phyloP scores from a whole-genome alignment of 2,888 invertebrate genomes.

The Cataglyphis albicans region DNA sequence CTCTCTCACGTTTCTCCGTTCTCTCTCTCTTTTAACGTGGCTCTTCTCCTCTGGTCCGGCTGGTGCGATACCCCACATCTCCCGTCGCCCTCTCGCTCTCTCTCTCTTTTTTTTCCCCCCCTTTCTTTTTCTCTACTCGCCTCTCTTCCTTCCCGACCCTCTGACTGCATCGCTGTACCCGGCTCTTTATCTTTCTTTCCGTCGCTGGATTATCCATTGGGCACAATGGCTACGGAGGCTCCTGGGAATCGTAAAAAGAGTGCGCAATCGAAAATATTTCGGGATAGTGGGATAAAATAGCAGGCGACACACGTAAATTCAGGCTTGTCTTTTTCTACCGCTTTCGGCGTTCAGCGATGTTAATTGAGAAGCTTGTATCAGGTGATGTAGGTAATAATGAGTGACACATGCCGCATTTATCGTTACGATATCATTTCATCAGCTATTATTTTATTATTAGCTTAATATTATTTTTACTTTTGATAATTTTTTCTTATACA shows the following conservation, averaged over 20 bases:
- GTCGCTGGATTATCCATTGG: slow-evolving; percentile 51
- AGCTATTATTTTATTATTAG: not conserved
- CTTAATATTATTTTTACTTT: not conserved
- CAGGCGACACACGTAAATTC: slow-evolving; percentile 26
- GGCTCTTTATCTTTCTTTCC: slow-evolving; percentile 53
- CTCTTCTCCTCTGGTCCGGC: slow-evolving; percentile 69
- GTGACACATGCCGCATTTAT: not conserved
- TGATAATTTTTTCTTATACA: not conserved
- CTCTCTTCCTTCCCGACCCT: slow-evolving; percentile 50
- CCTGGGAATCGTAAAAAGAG: slow-evolving; percentile 53
- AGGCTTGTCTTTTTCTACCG: not conserved
- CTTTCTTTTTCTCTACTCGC: slow-evolving; percentile 52
- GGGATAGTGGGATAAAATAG: slow-evolving; percentile 41
- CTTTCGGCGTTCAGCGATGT: not conserved
- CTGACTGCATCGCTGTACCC: slow-evolving; percentile 56
- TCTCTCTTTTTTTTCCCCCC: slow-evolving; percentile 56
- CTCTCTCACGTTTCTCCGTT: slow-evolving; percentile 67
- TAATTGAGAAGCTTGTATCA: slow-evolving; percentile 14
- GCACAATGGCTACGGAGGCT: slow-evolving; percentile 53
- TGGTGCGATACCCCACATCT: slow-evolving; percentile 38
- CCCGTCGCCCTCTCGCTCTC: slow-evolving; percentile 43
- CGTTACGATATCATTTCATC: not conserved
- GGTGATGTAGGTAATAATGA: not conserved
- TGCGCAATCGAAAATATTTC: slow-evolving; percentile 55
- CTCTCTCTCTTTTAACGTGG: slow-evolving; percentile 64